phyloP scores from a whole-genome alignment of 2,888 invertebrate species.

The Drosophila mulleri region DNA sequence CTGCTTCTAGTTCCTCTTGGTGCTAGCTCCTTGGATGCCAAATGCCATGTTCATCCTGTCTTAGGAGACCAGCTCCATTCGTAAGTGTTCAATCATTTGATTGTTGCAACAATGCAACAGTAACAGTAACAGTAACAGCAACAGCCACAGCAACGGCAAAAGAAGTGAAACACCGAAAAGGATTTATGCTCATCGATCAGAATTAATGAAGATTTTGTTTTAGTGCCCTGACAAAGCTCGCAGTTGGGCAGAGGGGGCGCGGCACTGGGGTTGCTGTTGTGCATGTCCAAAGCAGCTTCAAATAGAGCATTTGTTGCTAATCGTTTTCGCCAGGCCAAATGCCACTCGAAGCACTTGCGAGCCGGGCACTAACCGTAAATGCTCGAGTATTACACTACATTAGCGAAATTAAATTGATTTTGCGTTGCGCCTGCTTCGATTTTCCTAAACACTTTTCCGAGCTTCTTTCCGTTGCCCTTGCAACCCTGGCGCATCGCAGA shows the following conservation, averaged over 20 bases:
- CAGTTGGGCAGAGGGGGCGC: neutral
- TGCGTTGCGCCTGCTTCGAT: slow-evolving; percentile 37
- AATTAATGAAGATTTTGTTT: slow-evolving; percentile 85
- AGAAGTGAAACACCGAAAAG: slow-evolving; percentile 70
- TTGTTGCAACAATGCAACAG: slow-evolving; percentile 76
- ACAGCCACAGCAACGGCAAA: slow-evolving; percentile 26
- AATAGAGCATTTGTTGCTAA: slow-evolving; percentile 77
- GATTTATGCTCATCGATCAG: slow-evolving; percentile 86
- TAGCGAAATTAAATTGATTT: slow-evolving; percentile 83
- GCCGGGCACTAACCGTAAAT: slow-evolving; percentile 47
- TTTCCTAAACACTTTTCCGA: slow-evolving; percentile 4
- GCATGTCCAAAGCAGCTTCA: slow-evolving; percentile 49
- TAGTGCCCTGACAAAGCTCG: slow-evolving; percentile 48
- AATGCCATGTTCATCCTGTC: slow-evolving; percentile 57
- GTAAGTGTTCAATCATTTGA: slow-evolving; percentile 81
- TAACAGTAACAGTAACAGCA: slow-evolving; percentile 11
- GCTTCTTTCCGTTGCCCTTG: slow-evolving; percentile 13
- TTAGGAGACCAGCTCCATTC: slow-evolving; percentile 45
- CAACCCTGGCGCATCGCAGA: slow-evolving; percentile 38
- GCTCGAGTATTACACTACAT: slow-evolving; percentile 80
- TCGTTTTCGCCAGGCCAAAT: slow-evolving; percentile 46
- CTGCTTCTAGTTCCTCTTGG: slow-evolving; percentile 1
- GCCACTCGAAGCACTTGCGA: slow-evolving; percentile 49
- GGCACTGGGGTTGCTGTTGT: slow-evolving; percentile 3
- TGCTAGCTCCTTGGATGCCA: slow-evolving; percentile 17